Percentiles rank a stretch among this genome's conserved stretches.
These are phyloP conservation scores for Patella depressa DNA, from an alignment of 2,888 invertebrate species.

Conservation along the genomic window DNA sequence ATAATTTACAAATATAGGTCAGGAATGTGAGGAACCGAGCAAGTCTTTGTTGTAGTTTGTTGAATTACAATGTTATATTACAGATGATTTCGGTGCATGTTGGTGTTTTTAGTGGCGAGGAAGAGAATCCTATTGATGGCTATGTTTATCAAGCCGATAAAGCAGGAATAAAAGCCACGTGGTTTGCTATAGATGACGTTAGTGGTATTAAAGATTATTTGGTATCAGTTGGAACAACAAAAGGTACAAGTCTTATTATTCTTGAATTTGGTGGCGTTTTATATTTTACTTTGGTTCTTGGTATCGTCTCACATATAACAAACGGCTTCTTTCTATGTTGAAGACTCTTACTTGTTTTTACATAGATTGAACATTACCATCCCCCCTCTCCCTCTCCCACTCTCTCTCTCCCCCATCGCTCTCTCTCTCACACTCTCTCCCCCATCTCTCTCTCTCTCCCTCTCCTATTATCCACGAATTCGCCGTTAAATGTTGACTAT, in stretches of 20 bases:
- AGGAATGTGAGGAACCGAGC: background rate
- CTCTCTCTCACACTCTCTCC: no score
- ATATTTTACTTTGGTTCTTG: no score
- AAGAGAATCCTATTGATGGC: constrained; percentile 45
- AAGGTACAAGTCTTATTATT: constrained; percentile 32
- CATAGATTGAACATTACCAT: no score
- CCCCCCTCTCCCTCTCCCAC: no score
- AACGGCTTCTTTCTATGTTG: no score
- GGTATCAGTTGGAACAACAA: constrained; percentile 47
- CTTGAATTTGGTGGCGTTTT: no score
- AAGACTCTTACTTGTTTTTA: no score
- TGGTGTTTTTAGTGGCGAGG: constrained; percentile 43
- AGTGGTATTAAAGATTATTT: constrained; percentile 42
- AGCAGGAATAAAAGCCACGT: constrained; percentile 45
- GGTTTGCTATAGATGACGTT: constrained; percentile 46
- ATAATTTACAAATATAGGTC: background rate
- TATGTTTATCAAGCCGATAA: constrained; percentile 46
- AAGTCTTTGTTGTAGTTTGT: background rate
- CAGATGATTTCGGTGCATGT: constrained; percentile 35
- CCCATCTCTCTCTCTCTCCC: background rate
- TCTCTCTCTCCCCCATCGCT: no score
- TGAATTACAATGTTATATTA: background rate
- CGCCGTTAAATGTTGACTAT: background rate
- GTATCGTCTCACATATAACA: no score
- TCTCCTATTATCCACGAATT: background rate